Conservation (phyloP, 2,888 invertebrate species). For the Brachypterus glaber region DNA sequence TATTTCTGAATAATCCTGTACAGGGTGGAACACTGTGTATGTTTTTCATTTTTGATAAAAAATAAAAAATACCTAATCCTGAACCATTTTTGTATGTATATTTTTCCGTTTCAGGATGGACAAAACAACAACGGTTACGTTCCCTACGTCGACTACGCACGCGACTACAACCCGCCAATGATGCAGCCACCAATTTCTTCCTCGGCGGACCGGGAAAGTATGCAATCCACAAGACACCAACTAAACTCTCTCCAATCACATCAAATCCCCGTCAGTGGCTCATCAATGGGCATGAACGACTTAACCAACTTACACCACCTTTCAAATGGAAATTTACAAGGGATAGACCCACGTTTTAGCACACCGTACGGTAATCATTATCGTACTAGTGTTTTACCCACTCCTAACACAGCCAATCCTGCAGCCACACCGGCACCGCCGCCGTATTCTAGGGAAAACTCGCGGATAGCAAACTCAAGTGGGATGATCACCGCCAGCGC, state of each 20-base stretch:
- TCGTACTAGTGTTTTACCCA: conserved; percentile 50
- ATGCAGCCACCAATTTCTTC: conserved; percentile 49
- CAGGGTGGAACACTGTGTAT: too few species aligned
- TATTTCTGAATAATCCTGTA: too few species aligned
- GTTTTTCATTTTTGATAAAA: too few species aligned
- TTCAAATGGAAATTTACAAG: conserved; percentile 34
- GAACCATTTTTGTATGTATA: too few species aligned
- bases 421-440: conserved; percentile 74
- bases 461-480: conserved; percentile 32
- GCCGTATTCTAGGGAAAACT: conserved; percentile 49
- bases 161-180: conserved; percentile 81
- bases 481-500: conserved; percentile 37
- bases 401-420: conserved; percentile 59
- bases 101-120: conserved; percentile 51
- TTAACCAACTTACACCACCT: conserved; percentile 35
- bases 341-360: conserved; percentile 75
- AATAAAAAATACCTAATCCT: too few species aligned
- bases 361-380: conserved; percentile 88
- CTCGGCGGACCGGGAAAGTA: conserved; percentile 41
- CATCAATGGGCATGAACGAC: conserved; percentile 35
- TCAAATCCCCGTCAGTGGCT: conserved; percentile 30
- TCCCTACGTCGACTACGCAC: conserved; percentile 79
- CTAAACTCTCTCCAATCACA: conserved; percentile 38
- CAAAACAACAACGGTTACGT: conserved; percentile 79
- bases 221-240: conserved; percentile 40